Conservation (phyloP, 64 coral and sea anemone genomes). For the Dendrophyllia cribrosa region DNA sequence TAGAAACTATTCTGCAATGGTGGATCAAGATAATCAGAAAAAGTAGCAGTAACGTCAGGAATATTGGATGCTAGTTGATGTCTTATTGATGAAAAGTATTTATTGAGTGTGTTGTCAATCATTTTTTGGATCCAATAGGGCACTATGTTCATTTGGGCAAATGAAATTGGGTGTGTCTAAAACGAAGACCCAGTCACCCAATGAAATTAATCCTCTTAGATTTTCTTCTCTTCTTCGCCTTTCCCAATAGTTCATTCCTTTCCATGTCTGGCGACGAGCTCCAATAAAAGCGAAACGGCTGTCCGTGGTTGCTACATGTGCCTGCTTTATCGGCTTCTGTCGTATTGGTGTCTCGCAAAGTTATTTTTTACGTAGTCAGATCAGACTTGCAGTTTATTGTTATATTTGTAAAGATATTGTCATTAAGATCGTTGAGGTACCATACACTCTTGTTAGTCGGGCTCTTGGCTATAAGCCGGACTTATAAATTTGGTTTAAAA, state of each 20-base stretch:
- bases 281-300: too few relatives aligned
- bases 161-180: too few relatives aligned
- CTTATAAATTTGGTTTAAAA: too few relatives aligned
- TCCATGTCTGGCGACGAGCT: conserved; percentile 29
- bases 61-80: not conserved
- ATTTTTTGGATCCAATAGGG: conserved; percentile 10
- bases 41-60: not conserved
- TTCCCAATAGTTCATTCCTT: conserved; percentile 26
- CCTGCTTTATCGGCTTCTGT: too few relatives aligned
- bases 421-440: too few relatives aligned
- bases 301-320: too few relatives aligned
- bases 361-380: too few relatives aligned
- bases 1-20: conserved; percentile 7
- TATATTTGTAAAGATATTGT: not conserved
- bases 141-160: not conserved
- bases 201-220: conserved; percentile 1
- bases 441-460: too few relatives aligned
- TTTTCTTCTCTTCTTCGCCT: not conserved
- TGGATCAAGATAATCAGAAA: conserved; percentile 49
- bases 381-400: too few relatives aligned
- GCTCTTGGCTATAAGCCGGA: too few relatives aligned
- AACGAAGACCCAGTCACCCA: too few relatives aligned
- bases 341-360: too few relatives aligned
- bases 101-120: conserved; percentile 8
- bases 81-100: not conserved